Base-by-base conservation (phyloP, 2,797 vertebrate species). In the Menidia menidia region DNA sequence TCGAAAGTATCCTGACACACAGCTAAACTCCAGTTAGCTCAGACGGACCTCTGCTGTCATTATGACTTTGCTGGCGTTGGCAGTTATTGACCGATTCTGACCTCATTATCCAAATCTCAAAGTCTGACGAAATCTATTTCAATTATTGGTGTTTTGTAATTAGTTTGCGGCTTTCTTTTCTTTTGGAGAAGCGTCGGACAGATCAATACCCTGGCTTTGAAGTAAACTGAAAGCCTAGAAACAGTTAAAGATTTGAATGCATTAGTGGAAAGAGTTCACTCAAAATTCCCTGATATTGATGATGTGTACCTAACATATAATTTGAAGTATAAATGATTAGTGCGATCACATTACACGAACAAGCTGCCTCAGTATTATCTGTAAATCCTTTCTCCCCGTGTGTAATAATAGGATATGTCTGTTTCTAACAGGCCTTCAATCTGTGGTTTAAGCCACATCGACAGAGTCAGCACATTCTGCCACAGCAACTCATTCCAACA, bases 381-480 rank as follows among this genome's bases (percentile, higher is more conserved):
- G 31, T 67, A 81, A 82, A 3, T 18, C 44, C 41, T 41, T 10
- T 56, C 25, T 53, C 47, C 53, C 47, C 44, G 16, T 33, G 51
- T 52, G 53, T 84, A 86, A 89, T 88, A 81, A 83, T 50, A 78
- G 68, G 60, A 81, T 73, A 67, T 56, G 75, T 71, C 63, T 68
- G 69, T 82, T 76, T 82, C 45, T 45, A 83, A 59, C 56, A 30
- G 48, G 35, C 56, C 70, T 77, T 89, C 73, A 73, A 45, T 84
- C 71, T 83, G 88, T 65, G 87, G 87, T 83, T 75, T 31, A 25
- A 60, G 63, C 86, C 87, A 80, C 85, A 82, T 87, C 76, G 39
- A 68, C 56, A 48, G 32, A 74, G 65, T 92, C 89, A 87, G 88
- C 88, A 85, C 75, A 86, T 90, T 83, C 71, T 80, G 70, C 32